Base-by-base conservation (phyloP, 2,888 invertebrate genomes). In the Cistogaster globosa region DNA sequence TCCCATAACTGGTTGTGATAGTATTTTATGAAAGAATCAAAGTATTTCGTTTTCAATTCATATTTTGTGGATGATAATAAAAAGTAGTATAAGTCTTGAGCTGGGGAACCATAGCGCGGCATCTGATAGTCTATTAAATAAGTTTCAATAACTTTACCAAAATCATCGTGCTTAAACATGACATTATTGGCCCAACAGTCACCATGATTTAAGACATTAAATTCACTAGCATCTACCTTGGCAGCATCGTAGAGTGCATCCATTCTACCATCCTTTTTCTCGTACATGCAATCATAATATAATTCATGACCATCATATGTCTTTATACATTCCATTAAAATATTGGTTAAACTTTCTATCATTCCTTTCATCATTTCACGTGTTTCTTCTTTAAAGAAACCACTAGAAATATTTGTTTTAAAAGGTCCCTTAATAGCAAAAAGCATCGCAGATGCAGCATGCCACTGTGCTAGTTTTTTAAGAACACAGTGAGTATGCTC, bases 111-210 rank as follows among this genome's bases (percentile, higher is more conserved):
- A 67, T 88, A 91, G 77, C 89, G 90, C 0, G 89, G 89, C 9
- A 91, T 76, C 74, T 92, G 92, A 74, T 89, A 91, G 71, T 92
- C 92, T 12, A 92, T 78, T 32, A 92, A 83, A 51, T 88, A 88
- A 1, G 89, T 89, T 58, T 92, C 89, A 16, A 87, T 87, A 8
- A 92, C 89, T 11, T 88, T 84, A 0, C 88, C 88, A 0, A 84
- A 72, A 1, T 83, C 87, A 20, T 89, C 87, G 68, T 91, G 87
- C 48, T 90, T 88, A 42, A 91, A 91, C 87, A 92, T 92, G 20
- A 92, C 89, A 74, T 92, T 92, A 45, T 92, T 92, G 45, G 89
- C 89, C 92, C 92, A 92, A 71, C 90, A 90, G 84, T 92, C 92
- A 2, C 89, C 89, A 71, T 91, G 91, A 81, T 90, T 91, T 0